These are phyloP conservation scores for Echinops telfairi DNA, from an alignment of 2,113 vertebrate genomes.

Conservation along the genomic window DNA sequence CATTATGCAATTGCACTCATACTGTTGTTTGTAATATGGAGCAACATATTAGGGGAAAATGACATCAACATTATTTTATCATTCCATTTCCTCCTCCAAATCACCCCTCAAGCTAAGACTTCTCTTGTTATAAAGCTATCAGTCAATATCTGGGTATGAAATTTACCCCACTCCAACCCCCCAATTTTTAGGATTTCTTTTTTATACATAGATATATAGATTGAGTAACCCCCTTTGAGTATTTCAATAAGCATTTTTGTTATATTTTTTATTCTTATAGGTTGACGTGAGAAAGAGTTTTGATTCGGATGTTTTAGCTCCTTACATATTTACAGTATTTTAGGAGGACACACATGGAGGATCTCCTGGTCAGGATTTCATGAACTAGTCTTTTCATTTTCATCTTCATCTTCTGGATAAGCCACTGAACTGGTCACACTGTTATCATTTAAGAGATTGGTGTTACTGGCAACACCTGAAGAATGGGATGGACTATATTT, in stretches of 20 bases:
- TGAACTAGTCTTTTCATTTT: conserved; percentile 92
- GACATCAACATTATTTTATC: conserved; percentile 83
- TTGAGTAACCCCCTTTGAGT: conserved; percentile 75
- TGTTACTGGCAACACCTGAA: conserved; percentile 87
- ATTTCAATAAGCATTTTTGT: conserved; percentile 84
- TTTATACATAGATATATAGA: conserved; percentile 83
- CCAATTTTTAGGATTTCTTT: conserved; percentile 84
- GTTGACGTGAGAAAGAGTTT: conserved; percentile 86
- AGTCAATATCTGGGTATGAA: conserved; percentile 86
- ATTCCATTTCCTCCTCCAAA: conserved; percentile 77
- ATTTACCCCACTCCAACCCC: conserved; percentile 81
- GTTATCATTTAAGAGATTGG: conserved; percentile 88
- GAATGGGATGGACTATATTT: conserved; percentile 87
- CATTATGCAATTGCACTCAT: conserved; percentile 88
- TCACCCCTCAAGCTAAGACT: conserved; percentile 84
- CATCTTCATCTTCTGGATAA: conserved; percentile 92
- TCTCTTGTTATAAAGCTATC: conserved; percentile 86
- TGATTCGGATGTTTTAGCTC: conserved; percentile 85
- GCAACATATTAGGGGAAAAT: conserved; percentile 78
- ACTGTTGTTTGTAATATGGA: conserved; percentile 80
- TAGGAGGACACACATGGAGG: conserved; percentile 82
- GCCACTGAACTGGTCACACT: conserved; percentile 88
- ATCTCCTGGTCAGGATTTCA: conserved; percentile 84
- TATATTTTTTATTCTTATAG: conserved; percentile 86
- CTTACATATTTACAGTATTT: conserved; percentile 87